Percentiles rank a stretch among this genome's conserved stretches.
These are phyloP conservation scores for Scyliorhinus canicula DNA, from an alignment of 2,797 vertebrate genomes.

Conservation along the genomic window DNA sequence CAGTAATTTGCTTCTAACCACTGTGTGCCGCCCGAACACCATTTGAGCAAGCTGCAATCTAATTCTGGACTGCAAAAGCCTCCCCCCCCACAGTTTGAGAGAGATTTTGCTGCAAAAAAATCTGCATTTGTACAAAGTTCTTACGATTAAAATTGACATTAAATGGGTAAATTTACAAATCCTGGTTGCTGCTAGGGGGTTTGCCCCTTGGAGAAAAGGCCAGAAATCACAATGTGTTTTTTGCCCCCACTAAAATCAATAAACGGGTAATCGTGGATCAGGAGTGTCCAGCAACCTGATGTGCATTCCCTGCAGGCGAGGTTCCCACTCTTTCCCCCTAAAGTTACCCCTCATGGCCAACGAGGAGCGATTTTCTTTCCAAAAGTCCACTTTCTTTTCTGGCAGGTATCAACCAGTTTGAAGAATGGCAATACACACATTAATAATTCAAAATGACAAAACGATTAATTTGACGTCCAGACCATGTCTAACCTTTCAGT, in stretches of 20 bases:
- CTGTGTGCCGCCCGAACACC: too few species aligned
- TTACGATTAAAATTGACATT: not conserved
- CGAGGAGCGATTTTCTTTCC: not conserved
- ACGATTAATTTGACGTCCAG: not conserved
- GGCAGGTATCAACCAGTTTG: not conserved
- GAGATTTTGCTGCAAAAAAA: not conserved
- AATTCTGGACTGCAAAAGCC: not conserved
- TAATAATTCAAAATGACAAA: not conserved
- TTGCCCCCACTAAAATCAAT: not conserved
- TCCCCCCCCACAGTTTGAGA: not conserved
- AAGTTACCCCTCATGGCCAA: not conserved
- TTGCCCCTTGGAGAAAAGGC: too few species aligned
- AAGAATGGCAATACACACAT: not conserved
- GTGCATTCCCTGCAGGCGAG: not conserved
- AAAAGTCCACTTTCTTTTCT: not conserved
- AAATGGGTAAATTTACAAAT: not conserved
- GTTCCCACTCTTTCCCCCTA: not conserved
- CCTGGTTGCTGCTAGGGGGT: not conserved
- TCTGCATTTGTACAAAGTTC: not conserved
- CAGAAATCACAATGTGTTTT: not conserved
- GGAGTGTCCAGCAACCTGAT: not conserved
- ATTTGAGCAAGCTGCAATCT: not conserved
- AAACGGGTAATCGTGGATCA: not conserved
- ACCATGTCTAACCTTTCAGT: not conserved
- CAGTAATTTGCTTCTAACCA: too few species aligned